phyloP scores from a whole-genome alignment of 2,113 vertebrate species.

The Neolamprologus caudopunctatus region DNA sequence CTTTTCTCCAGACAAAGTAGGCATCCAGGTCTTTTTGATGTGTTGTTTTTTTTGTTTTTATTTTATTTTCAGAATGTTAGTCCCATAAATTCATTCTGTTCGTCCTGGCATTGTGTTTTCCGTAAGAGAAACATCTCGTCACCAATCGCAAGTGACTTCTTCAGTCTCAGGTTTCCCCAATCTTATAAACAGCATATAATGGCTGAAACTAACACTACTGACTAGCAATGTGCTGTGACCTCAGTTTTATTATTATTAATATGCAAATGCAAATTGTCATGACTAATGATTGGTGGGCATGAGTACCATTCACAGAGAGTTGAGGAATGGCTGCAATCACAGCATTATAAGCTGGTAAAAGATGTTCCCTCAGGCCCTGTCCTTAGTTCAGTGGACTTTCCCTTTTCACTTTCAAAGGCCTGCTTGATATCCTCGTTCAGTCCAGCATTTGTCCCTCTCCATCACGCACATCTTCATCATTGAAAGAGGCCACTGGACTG shows the following conservation, averaged over 20 bases:
- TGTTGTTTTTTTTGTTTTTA: neutral
- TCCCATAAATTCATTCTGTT: neutral
- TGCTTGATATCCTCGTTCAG: neutral
- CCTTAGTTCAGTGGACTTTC: neutral
- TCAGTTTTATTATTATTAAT: neutral
- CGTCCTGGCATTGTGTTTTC: neutral
- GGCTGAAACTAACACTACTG: neutral
- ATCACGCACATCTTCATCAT: neutral
- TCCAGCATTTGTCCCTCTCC: neutral
- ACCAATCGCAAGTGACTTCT: neutral
- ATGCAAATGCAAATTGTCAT: neutral
- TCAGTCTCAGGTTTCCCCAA: neutral
- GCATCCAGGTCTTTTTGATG: neutral
- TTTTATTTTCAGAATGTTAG: neutral
- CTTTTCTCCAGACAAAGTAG: neutral
- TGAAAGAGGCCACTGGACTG: neutral
- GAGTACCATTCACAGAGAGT: neutral
- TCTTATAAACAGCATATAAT: neutral
- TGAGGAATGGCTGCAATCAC: neutral
- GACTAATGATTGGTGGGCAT: neutral
- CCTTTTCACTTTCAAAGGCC: neutral
- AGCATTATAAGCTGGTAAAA: neutral
- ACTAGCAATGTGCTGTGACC: neutral
- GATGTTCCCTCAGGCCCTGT: neutral
- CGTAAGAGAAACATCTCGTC: neutral